These are phyloP conservation scores for Troglohyphantes excavatus DNA, from an alignment of 2,888 invertebrate genomes.

Conservation along the genomic window DNA sequence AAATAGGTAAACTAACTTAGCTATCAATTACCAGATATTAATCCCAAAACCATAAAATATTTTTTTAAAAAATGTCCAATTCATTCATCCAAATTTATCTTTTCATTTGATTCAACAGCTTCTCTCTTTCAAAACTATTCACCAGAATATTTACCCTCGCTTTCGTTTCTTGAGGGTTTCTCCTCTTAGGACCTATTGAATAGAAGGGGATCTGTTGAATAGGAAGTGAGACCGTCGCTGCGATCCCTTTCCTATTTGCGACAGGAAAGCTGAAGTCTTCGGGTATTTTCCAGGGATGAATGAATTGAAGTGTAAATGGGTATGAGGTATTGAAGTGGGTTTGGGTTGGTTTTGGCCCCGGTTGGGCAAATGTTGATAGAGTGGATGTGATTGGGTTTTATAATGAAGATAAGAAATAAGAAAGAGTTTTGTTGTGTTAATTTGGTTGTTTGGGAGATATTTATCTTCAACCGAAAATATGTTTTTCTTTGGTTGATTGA, in stretches of 20 bases:
- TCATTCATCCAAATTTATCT: conserved; percentile 4
- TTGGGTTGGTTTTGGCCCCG: not conserved
- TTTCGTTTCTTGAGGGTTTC: not conserved
- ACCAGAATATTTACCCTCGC: not conserved
- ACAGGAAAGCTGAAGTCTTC: conserved; percentile 3
- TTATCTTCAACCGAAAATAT: no score
- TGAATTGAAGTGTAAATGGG: no score
- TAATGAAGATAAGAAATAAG: no score
- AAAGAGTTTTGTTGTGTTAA: no score
- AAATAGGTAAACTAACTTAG: no score
- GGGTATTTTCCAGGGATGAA: not conserved
- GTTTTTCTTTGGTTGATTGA: no score
- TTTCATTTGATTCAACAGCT: not conserved
- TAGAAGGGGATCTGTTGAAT: not conserved
- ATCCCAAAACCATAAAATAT: no score
- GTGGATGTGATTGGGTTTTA: no score
- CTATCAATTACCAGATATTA: no score
- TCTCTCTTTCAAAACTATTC: conserved; percentile 3
- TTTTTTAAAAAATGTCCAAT: no score
- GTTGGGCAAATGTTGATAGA: not conserved
- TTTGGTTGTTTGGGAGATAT: no score
- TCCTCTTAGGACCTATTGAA: conserved; percentile 22
- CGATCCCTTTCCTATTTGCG: not conserved
- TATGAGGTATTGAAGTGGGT: not conserved
- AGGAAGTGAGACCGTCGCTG: not conserved